Base-by-base conservation (phyloP, 2,113 vertebrate genomes). In the Parus major region DNA sequence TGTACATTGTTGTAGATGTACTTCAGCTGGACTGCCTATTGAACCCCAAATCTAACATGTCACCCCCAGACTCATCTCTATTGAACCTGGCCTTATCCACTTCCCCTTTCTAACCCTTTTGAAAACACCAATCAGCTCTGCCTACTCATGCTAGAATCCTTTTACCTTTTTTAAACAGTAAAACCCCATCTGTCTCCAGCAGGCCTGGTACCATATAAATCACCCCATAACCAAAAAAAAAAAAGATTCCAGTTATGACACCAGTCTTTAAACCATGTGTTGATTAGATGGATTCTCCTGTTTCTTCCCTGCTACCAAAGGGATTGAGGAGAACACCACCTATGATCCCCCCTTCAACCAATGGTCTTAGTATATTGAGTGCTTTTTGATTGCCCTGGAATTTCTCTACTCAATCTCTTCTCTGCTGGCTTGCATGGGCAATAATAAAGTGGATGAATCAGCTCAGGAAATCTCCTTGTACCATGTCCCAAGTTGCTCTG, bases 211-310 rank as follows among this genome's bases (percentile, higher is more conserved):
- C 9, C 4, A 1, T 17, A 35, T 31, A 56, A 64, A 64, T 55
- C 17, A 17, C 16, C 8, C 14, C 14, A 18, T 19, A 47, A 63
- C 10, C 0, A 0, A 64, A 64, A 80, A 56, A 24, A 3, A 11
- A 36, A 36, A 21, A 55, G 2, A 39, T 49, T 56, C 53, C 6
- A 25, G 24, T 39, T 39, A 39, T 14, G 7, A 15, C 11, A 27
- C 5, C 3, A 27, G 17, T 50, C 22, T 71, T 71, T 57, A 31
- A 42, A 27, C 6, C 31, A 27, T 20, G 25, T 41, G 8, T 41
- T 66, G 9, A 31, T 42, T 5, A 42, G 7, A 4, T 42, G 10
- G 11, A 5, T 27, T 80, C 20, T 72, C 11, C 25, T 10, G 1
- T 33, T 57, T 20, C 35, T 36, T 65, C 42, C 27, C 15, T 65